Evolutionary conservation across 2,888 invertebrate genomes (phyloP).

Genomic region (Agonopterix heracliana): DNA sequence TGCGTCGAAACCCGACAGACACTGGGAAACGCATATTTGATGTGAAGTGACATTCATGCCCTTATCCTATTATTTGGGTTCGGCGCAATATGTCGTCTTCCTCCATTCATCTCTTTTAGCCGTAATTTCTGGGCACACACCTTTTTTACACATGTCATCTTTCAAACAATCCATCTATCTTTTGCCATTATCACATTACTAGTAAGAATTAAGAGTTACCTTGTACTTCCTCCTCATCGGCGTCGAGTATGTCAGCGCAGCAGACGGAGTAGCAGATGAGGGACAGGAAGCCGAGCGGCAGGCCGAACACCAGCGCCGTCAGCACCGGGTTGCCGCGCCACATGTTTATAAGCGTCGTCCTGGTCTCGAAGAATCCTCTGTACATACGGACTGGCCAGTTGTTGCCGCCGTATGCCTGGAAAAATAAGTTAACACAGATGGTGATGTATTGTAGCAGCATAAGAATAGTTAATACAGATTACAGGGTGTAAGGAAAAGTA

Average conservation of each 20-base stretch:
- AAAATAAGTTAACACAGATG: conserved; percentile 17
- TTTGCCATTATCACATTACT: no score
- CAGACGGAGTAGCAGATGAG: conserved; percentile 97
- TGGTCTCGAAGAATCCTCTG: conserved; percentile 89
- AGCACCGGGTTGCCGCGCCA: conserved; percentile 96
- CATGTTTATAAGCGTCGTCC: conserved; percentile 87
- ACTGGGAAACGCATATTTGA: no score
- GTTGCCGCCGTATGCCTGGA: conserved; percentile 90
- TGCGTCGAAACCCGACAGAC: no score
- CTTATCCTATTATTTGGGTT: no score
- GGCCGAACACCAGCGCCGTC: conserved; percentile 93
- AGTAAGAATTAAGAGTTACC: conserved; percentile 28
- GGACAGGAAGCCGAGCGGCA: conserved; percentile 94
- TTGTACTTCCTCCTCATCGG: conserved; percentile 83
- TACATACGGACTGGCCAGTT: conserved; percentile 85
- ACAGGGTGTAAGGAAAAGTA: no score
- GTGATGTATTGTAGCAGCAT: background rate
- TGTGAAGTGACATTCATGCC: no score
- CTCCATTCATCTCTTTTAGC: no score
- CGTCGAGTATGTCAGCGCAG: conserved; percentile 96
- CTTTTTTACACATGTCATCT: no score
- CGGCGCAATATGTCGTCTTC: no score
- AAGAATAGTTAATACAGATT: background rate
- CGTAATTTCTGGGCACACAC: background rate
- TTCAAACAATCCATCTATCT: no score